Percentiles rank a stretch among this genome's conserved stretches.
These are phyloP conservation scores for Erannis defoliaria DNA, from an alignment of 2,888 invertebrate species.

Conservation along the genomic window DNA sequence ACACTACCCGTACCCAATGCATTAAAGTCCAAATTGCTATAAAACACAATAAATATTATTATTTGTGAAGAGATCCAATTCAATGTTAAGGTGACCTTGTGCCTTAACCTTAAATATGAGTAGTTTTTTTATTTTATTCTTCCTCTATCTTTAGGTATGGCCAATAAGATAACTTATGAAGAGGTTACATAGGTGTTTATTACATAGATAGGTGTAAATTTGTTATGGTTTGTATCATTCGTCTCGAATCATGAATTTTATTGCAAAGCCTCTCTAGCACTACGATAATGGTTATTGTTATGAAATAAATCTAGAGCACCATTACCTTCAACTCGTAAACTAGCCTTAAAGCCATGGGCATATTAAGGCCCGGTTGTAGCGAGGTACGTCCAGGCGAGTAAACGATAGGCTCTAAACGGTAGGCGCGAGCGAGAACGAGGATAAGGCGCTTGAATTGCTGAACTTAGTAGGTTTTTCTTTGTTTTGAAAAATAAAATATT, in stretches of 20 bases:
- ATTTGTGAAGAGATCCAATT: conserved; percentile 20
- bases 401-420: too few species aligned
- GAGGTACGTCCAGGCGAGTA: too few species aligned
- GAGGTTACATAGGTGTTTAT: background rate
- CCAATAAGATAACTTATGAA: conserved; percentile 1
- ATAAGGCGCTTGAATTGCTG: too few species aligned
- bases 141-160: background rate
- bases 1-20: conserved; percentile 4
- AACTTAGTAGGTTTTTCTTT: too few species aligned
- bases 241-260: conserved; percentile 19
- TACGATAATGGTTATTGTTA: conserved; percentile 8
- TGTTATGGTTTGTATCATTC: conserved; percentile 11
- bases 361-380: too few species aligned
- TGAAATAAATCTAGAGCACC: conserved; percentile 8
- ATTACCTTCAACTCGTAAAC: background rate
- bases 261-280: conserved; percentile 1
- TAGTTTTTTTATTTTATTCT: too few species aligned
- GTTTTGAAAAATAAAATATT: too few species aligned
- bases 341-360: too few species aligned
- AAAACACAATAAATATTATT: conserved; percentile 27
- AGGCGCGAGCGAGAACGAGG: too few species aligned
- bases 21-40: conserved; percentile 20
- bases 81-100: conserved; percentile 21
- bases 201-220: conserved; percentile 9
- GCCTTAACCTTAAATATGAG: conserved; percentile 15